Percentiles rank a stretch among this genome's conserved stretches.
Evolutionary conservation across 2,888 invertebrate species (phyloP).

Genomic region (Drosophila prolongata): DNA sequence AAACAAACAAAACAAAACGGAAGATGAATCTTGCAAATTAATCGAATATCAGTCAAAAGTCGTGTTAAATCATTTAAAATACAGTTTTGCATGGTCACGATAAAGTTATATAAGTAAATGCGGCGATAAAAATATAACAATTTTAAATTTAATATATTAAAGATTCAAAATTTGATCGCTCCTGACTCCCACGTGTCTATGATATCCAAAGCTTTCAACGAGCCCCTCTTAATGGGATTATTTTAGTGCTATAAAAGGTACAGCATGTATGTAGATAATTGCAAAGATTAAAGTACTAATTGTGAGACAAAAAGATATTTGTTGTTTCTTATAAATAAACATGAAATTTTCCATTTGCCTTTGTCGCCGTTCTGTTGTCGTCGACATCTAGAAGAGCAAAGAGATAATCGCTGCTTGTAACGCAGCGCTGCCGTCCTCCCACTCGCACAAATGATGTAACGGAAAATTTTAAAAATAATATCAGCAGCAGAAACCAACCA

Average conservation of each 20-base stretch:
- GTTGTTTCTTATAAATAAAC: constrained; percentile 58
- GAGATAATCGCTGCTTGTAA: constrained; percentile 68
- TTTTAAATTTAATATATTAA: background rate
- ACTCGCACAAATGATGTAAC: constrained; percentile 53
- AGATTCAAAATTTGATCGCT: background rate
- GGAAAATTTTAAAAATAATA: constrained; percentile 49
- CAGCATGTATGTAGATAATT: constrained; percentile 2
- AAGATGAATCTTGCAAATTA: constrained; percentile 7
- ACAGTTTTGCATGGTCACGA: background rate
- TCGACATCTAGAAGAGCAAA: constrained; percentile 22
- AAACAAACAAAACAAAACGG: constrained; percentile 1
- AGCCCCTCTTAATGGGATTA: background rate
- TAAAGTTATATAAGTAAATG: background rate
- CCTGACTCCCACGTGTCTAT: background rate
- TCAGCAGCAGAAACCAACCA: constrained; percentile 12
- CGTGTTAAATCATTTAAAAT: background rate
- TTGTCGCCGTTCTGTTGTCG: constrained; percentile 40
- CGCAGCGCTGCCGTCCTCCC: constrained; percentile 28
- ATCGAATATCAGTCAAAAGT: background rate
- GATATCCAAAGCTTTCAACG: background rate
- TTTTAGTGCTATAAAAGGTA: background rate
- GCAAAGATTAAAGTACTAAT: constrained; percentile 33
- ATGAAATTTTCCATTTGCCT: constrained; percentile 71
- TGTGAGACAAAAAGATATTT: constrained; percentile 5
- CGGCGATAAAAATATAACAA: background rate